phyloP scores from a whole-genome alignment of 1,140 invertebrate genomes.

The Macrotrachela quadricornifera region DNA sequence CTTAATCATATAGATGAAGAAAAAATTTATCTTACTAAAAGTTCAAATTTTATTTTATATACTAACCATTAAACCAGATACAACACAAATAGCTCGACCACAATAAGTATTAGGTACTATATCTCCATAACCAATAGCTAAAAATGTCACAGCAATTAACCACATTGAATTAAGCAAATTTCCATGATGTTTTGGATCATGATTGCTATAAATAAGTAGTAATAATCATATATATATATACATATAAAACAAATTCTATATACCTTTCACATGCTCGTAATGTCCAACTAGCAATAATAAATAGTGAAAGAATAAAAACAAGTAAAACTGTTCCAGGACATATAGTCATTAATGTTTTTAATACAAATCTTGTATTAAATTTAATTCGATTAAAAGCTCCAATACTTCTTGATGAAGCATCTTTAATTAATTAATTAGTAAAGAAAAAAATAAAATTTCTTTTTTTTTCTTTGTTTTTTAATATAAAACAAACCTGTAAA shows the following conservation, averaged over 20 bases:
- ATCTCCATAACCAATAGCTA: constrained; percentile 96
- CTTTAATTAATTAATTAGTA: no score
- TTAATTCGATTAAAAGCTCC: constrained; percentile 97
- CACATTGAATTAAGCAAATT: constrained; percentile 95
- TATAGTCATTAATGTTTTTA: constrained; percentile 98
- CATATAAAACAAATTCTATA: constrained; percentile 16
- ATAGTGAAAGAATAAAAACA: constrained; percentile 74
- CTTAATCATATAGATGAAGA: no score
- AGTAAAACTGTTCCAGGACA: constrained; percentile 91
- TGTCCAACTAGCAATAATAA: constrained; percentile 98
- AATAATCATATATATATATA: not conserved
- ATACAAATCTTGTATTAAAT: constrained; percentile 94
- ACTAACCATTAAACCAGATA: constrained; percentile 95
- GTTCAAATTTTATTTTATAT: not conserved
- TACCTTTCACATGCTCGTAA: constrained; percentile 94
- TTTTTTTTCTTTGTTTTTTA: no score
- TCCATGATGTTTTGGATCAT: constrained; percentile 61
- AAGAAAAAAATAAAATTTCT: no score
- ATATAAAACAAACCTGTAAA: constrained; percentile 58
- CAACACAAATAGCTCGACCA: constrained; percentile 86
- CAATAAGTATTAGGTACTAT: constrained; percentile 99
- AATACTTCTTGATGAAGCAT: constrained; percentile 62
- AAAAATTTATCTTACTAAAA: no score
- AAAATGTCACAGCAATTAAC: constrained; percentile 48
- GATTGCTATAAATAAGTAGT: constrained; percentile 45